Evolutionary conservation across 23 tunicate species (phyloP).

Genomic region (Styela plicata): DNA sequence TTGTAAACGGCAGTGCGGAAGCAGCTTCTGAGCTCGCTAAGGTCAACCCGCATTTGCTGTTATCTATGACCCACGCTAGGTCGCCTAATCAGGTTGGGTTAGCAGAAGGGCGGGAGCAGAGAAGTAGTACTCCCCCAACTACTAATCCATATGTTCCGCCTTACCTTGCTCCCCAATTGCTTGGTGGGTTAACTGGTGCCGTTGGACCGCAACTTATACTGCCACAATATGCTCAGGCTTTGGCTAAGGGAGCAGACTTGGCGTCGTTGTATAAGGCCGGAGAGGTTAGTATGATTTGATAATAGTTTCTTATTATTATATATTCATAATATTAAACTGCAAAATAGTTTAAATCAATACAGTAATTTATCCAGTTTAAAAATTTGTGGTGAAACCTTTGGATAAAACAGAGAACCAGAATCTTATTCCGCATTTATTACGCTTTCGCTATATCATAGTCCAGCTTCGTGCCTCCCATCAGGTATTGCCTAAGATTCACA

Average conservation of each 20-base stretch:
- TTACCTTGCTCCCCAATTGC: conserved; percentile 1
- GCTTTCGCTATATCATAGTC: too few species aligned
- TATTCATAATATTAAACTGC: too few species aligned
- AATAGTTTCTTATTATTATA: too few species aligned
- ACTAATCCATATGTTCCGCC: conserved; percentile 24
- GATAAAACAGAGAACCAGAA: too few species aligned
- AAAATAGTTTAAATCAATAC: too few species aligned
- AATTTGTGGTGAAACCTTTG: too few species aligned
- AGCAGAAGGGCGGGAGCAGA: background rate
- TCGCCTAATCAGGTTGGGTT: conserved; percentile 13
- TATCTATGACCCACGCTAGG: background rate
- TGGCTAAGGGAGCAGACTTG: conserved; percentile 17
- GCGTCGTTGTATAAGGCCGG: conserved; percentile 14
- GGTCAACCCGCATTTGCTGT: background rate
- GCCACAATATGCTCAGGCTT: background rate
- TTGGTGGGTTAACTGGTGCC: background rate
- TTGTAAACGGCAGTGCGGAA: conserved; percentile 17
- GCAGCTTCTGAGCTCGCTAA: conserved; percentile 3
- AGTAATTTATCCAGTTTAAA: too few species aligned
- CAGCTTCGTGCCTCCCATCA: too few species aligned
- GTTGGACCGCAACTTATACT: conserved; percentile 2
- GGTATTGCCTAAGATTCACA: too few species aligned
- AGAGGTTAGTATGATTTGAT: conserved; percentile 14
- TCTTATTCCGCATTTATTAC: too few species aligned
- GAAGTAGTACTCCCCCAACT: background rate